Evolutionary conservation across 2,797 vertebrate species (phyloP), one percentile per base, ranked within the genome.

Genomic region (Tapera naevia): DNA sequence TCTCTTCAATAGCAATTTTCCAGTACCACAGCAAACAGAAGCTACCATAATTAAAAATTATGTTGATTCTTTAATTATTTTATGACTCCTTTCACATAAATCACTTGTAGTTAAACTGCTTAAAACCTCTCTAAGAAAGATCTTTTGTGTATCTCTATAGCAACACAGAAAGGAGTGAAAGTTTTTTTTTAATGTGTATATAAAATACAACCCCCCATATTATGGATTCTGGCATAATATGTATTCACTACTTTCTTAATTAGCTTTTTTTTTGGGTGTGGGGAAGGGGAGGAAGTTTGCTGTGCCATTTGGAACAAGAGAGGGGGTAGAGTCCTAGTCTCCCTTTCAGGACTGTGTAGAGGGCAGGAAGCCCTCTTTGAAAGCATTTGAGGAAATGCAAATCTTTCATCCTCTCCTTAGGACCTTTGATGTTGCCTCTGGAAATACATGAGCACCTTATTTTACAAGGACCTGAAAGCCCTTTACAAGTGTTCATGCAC

Each of bases 11-110:
- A 95, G 67, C 56, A 51, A 32, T 83, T 80, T 95, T 95, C 69
- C 72, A 17, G 33, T 75, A 90, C 19, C 46, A 80, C 57, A 85
- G 67, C 22, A 89, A 67, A 69, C 10, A 73, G 61, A 86, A 87
- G 39, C 75, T 74, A 91, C 64, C 35, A 69, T 74, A 83, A 78
- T 18, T 64, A 45, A 94, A 95, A 95, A 95, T 39, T 76, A 57
- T 80, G 45, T 71, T 74, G 92, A 74, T 69, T 93, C 35, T 95
- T 96, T 73, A 90, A 75, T 83, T 96, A 86, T 92, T 95, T 96
- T 93, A 76, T 80, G 7, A 90, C 56, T 93, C n/a, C 46, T 92
- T 92, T 87, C 28, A 67, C 72, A 70, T 80, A 92, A 95, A 93
- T 92, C 61, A 43, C 58, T 82, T 96, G 69, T 46, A 86, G 94